Percentiles rank a stretch among this genome's conserved stretches.
Evolutionary conservation across 2,113 vertebrate species (phyloP).

Genomic region (Paradoxurus hermaphroditus): DNA sequence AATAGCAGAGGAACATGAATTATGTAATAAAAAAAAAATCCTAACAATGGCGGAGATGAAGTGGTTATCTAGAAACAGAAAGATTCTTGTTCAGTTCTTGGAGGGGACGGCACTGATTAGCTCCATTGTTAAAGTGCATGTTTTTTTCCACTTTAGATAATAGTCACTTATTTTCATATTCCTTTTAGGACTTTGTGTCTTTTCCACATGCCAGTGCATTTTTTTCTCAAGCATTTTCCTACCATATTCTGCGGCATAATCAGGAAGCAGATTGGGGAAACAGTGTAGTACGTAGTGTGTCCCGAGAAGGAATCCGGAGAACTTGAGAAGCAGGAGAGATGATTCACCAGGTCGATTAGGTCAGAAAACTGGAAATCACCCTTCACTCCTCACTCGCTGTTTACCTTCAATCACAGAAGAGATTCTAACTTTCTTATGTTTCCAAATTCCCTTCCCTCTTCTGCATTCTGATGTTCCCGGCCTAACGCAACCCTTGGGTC

Average conservation of each 20-base stretch:
- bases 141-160: conserved; percentile 38
- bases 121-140: conserved; percentile 50
- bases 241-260: not conserved
- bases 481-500: not conserved
- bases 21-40: conserved; percentile 36
- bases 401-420: not conserved
- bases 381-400: rapidly evolving
- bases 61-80: conserved; percentile 49
- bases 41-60: conserved; percentile 27
- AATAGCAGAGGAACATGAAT: conserved; percentile 61
- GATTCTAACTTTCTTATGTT: not conserved
- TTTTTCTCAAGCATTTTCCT: not conserved
- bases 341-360: rapidly evolving
- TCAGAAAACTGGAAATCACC: not conserved
- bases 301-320: not conserved
- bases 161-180: conserved; percentile 26
- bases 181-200: not conserved
- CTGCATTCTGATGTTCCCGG: not conserved
- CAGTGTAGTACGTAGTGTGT: rapidly evolving
- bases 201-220: not conserved
- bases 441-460: not conserved
- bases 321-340: not conserved
- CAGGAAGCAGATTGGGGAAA: not conserved
- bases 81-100: conserved; percentile 33
- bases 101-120: conserved; percentile 35